phyloP scores from a whole-genome alignment of 2,797 vertebrate species.

The Simalia tracyae region DNA sequence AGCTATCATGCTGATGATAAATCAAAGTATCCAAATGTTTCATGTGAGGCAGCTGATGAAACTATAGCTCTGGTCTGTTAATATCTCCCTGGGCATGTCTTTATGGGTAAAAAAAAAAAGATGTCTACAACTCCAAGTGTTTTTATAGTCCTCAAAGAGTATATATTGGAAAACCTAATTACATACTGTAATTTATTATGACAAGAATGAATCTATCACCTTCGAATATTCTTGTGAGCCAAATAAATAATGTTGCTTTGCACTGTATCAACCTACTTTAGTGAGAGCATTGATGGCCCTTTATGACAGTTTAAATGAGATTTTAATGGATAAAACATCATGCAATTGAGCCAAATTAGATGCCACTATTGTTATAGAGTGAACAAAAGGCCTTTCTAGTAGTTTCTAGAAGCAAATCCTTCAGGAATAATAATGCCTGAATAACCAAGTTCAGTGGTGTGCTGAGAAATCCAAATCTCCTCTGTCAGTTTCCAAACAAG shows the following conservation, averaged over 20 bases:
- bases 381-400: neutral
- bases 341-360: neutral
- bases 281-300: neutral
- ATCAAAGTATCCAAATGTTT: neutral
- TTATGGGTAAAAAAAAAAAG: neutral
- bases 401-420: neutral
- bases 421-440: neutral
- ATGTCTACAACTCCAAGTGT: neutral
- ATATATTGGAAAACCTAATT: neutral
- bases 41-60: neutral
- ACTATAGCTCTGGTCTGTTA: neutral
- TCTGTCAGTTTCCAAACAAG: neutral
- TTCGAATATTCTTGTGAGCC: neutral
- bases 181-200: neutral
- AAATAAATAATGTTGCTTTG: neutral
- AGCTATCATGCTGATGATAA: neutral
- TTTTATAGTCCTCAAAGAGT: neutral
- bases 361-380: neutral
- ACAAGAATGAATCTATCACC: neutral
- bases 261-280: neutral
- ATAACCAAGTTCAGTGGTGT: neutral
- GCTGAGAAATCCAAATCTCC: neutral
- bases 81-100: neutral
- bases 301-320: neutral
- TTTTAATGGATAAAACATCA: neutral